A percentile compares a stretch with the other conserved stretches of the same genome.
Conservation (phyloP, 2,797 vertebrate genomes). For the Mormyrops attenuatus region DNA sequence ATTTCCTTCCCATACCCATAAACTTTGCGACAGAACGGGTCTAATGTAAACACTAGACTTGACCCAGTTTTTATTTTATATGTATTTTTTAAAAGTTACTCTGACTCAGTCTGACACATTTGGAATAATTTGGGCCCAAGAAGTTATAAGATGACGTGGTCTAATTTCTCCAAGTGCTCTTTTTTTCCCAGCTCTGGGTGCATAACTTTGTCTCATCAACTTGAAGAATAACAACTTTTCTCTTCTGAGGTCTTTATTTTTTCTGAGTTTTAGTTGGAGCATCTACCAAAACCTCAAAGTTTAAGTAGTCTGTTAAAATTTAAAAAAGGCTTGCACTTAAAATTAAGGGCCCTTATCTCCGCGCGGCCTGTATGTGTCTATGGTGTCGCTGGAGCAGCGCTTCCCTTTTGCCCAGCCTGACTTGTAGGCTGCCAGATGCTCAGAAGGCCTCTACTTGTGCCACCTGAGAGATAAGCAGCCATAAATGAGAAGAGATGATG, state of each 20-base stretch:
- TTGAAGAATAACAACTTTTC: conserved; percentile 22
- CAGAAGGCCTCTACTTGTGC: neutral
- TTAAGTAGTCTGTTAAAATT: neutral
- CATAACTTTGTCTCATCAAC: conserved; percentile 15
- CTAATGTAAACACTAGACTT: neutral
- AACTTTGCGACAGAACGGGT: conserved; percentile 1
- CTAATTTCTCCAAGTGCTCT: neutral
- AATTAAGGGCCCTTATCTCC: neutral
- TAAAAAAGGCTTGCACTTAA: neutral
- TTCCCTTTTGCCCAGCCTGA: neutral
- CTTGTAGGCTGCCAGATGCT: neutral
- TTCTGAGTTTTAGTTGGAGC: conserved; percentile 9
- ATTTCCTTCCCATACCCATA: neutral
- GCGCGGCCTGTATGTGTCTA: neutral
- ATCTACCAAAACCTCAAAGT: neutral
- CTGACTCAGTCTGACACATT: conserved; percentile 21
- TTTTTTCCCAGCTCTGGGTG: neutral
- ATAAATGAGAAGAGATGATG: neutral
- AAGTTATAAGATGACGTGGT: neutral
- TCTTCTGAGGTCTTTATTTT: conserved; percentile 12
- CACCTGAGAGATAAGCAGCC: neutral
- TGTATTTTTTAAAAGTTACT: neutral
- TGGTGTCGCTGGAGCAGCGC: too few relatives aligned
- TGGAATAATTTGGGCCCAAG: conserved; percentile 2
- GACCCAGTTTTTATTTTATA: conserved; percentile 17